phyloP scores from a whole-genome alignment of 1,140 invertebrate genomes.

The Macrocentrus cingulum region DNA sequence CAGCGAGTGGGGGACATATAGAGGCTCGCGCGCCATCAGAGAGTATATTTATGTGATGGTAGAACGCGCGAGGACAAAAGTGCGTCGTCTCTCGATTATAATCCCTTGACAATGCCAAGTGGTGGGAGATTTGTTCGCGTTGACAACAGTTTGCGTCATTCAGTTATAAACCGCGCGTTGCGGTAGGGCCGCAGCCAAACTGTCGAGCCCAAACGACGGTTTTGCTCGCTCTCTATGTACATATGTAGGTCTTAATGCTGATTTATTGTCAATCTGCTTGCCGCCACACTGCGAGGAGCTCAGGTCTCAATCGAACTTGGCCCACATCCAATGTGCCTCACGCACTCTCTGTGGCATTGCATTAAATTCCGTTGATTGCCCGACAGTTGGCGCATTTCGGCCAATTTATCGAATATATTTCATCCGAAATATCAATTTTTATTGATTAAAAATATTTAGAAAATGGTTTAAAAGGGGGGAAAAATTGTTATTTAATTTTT shows the following conservation, averaged over 20 bases:
- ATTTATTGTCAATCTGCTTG: slow-evolving; percentile 26
- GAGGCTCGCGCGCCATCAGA: too few species aligned
- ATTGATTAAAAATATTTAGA: too few species aligned
- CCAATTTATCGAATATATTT: too few species aligned
- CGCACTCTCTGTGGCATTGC: too few species aligned
- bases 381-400: too few species aligned
- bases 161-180: slow-evolving; percentile 11
- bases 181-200: neutral
- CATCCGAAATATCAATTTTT: too few species aligned
- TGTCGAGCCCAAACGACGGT: neutral
- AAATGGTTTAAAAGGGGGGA: too few species aligned
- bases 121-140: slow-evolving; percentile 19
- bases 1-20: neutral
- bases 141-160: slow-evolving; percentile 8
- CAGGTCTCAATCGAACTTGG: slow-evolving; percentile 25
- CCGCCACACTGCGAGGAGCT: slow-evolving; percentile 13
- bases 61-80: too few species aligned
- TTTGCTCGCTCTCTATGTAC: slow-evolving; percentile 10
- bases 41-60: too few species aligned
- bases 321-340: slow-evolving; percentile 21
- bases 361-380: too few species aligned
- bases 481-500: too few species aligned
- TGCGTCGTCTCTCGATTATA: too few species aligned
- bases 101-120: slow-evolving; percentile 14
- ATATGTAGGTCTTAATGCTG: slow-evolving; percentile 21